Base-by-base conservation (phyloP, 2,888 invertebrate genomes). In the Troglohyphantes excavatus region DNA sequence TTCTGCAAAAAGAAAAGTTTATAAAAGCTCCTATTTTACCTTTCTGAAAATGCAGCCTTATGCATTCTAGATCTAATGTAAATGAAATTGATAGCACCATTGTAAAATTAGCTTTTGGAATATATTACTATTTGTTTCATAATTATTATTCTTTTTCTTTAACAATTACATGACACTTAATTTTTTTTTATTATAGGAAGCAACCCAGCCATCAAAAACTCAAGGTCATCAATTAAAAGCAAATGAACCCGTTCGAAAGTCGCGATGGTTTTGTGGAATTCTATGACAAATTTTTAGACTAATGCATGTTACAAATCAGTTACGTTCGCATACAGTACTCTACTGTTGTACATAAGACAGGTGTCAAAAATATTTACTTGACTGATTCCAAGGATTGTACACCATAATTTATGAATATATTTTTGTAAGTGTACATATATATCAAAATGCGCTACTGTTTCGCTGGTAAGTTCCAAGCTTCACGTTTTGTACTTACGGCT, bases 231-330 rank as follows among this genome's bases (percentile, higher is more conserved):
- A 96, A 93, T 94, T 97, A 93, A 96, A 96, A 94, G 95, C 96
- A 91, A 95, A 95, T 93, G 97, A 97, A 93, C 96, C 96, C 93
- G 95, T 92, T 72, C 95, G 96, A 94, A 97, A 97, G 95, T 96
- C 96, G 91, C 96, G 96, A 94, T 97, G 97, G 97, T 95, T 97
- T 94, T 97, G 97, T 95, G 95, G 96, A 94, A 94, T 97, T 95
- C 97, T 97, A 95, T 97, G 90, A 91, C 87, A 90, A 53, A 79
- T 21, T 85, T 79, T 33, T 53, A 73, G 75, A 83, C 46, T 89
- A 39, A 68, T 76, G 19, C 23, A 70, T 83, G 29, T 72, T 78
- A 43, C 63, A 72, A 75, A 79, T 76, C 72, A 59, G 72, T 81
- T 88, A 68, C 61, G 33, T 75, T 72, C 53, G 53, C 53, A 53